Evolutionary conservation across 2,113 vertebrate genomes (phyloP).

Genomic region (Redunca redunca): DNA sequence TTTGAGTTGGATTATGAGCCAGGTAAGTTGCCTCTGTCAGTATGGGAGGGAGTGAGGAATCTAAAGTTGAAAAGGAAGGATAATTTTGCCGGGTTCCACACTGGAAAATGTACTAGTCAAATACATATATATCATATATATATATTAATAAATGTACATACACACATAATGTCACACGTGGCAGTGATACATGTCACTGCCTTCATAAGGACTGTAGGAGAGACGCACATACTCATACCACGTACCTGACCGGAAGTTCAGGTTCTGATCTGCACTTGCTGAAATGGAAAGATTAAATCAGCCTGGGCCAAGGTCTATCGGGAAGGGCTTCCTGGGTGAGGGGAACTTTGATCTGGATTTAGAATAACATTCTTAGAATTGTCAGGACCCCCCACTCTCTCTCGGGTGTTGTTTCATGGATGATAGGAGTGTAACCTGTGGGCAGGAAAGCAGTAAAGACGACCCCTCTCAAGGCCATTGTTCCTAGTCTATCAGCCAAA

Average conservation of each 20-base stretch:
- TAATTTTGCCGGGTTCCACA: background rate
- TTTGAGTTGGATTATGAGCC: slow-evolving; percentile 71
- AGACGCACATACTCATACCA: background rate
- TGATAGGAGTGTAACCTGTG: background rate
- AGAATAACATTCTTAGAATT: background rate
- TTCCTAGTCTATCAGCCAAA: background rate
- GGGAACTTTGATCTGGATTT: background rate
- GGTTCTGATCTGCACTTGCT: background rate
- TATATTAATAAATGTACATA: background rate
- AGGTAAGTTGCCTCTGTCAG: slow-evolving; percentile 43
- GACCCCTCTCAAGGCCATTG: background rate
- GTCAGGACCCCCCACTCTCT: background rate
- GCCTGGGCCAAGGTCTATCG: background rate
- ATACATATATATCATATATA: background rate
- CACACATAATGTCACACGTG: background rate
- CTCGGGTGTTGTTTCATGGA: background rate
- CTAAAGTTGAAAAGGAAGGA: background rate
- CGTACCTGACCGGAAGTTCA: background rate
- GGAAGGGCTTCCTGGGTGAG: background rate
- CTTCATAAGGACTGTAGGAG: background rate
- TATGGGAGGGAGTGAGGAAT: background rate
- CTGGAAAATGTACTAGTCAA: background rate
- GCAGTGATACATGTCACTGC: background rate
- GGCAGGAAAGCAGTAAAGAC: background rate
- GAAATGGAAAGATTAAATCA: background rate